These are phyloP conservation scores for Drosophila setosimentum DNA, from an alignment of 2,888 invertebrate genomes.

Conservation along the genomic window DNA sequence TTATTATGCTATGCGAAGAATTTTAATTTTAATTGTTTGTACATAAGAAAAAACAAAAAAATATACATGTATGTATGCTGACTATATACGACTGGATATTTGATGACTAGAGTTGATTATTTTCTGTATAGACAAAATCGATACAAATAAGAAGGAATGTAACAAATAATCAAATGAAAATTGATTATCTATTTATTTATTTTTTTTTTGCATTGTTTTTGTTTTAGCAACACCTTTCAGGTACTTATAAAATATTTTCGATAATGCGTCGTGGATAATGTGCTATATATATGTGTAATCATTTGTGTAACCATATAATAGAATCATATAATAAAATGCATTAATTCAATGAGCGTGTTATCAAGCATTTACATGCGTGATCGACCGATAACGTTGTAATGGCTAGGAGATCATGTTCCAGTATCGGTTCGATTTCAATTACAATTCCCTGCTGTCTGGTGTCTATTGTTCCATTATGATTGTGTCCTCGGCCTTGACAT, in stretches of 20 bases:
- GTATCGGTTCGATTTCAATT: conserved; percentile 11
- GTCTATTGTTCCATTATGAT: conserved; percentile 84
- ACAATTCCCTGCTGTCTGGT: neutral
- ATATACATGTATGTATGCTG: neutral
- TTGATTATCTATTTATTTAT: neutral
- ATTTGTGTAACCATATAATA: conserved; percentile 11
- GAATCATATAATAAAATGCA: conserved; percentile 38
- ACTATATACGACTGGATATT: conserved; percentile 3
- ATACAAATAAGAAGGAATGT: conserved; percentile 31
- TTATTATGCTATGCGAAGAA: conserved; percentile 58
- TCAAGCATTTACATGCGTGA: conserved; percentile 50
- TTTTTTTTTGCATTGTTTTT: conserved; percentile 5
- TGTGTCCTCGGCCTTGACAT: conserved; percentile 90
- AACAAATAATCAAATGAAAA: conserved; percentile 41
- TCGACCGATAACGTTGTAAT: neutral
- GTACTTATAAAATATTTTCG: conserved; percentile 63
- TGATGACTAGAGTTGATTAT: conserved; percentile 45
- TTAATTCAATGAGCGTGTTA: conserved; percentile 30
- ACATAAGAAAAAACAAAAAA: conserved; percentile 17
- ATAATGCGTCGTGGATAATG: conserved; percentile 42
- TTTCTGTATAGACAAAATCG: conserved; percentile 31
- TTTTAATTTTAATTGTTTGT: conserved; percentile 23
- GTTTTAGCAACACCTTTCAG: conserved; percentile 63
- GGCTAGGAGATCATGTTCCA: conserved; percentile 16
- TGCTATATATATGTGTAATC: conserved; percentile 22